Evolutionary conservation across 2,113 vertebrate species (phyloP).

Genomic region (Smithornis capensis): DNA sequence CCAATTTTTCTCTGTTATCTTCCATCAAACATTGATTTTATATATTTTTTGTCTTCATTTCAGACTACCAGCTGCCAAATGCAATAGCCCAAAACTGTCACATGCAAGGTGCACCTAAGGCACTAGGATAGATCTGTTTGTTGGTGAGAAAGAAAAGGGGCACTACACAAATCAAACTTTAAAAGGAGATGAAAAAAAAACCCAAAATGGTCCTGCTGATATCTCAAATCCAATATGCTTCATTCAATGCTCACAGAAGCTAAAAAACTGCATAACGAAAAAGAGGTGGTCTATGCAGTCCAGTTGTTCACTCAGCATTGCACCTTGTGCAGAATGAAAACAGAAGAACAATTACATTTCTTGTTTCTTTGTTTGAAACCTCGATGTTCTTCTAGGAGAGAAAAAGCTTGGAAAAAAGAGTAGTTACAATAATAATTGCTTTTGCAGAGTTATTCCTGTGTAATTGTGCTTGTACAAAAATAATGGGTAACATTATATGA

Average conservation of each 20-base stretch:
- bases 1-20: not conserved
- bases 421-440: not conserved
- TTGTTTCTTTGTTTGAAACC: not conserved
- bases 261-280: not conserved
- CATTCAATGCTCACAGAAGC: not conserved
- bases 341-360: not conserved
- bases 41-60: not conserved
- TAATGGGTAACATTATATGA: not conserved
- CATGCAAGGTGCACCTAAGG: rapidly evolving
- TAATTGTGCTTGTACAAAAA: not conserved
- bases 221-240: not conserved
- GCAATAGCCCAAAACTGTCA: not conserved
- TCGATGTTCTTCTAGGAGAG: not conserved
- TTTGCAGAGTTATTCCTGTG: not conserved
- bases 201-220: not conserved
- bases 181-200: not conserved
- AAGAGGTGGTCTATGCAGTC: not conserved
- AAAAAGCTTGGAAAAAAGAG: not conserved
- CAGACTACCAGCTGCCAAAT: not conserved
- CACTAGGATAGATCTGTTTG: not conserved
- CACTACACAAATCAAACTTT: not conserved
- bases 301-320: not conserved
- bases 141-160: not conserved
- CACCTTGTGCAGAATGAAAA: not conserved
- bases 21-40: not conserved